These are phyloP conservation scores for Psococerastis gibbosa DNA, from an alignment of 2,888 invertebrate genomes.

Conservation along the genomic window DNA sequence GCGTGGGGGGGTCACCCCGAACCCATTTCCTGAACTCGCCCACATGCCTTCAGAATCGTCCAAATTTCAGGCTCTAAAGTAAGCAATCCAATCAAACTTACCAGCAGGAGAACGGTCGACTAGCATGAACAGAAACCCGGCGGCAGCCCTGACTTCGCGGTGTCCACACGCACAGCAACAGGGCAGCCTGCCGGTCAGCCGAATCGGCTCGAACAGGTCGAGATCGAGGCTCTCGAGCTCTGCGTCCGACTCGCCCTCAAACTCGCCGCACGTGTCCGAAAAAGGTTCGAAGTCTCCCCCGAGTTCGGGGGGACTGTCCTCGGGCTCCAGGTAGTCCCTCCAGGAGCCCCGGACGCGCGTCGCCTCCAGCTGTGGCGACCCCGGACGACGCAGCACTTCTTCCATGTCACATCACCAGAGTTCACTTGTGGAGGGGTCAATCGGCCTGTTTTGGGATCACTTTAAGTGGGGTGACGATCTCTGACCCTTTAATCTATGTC, in stretches of 20 bases:
- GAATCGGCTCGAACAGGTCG: conserved; percentile 42
- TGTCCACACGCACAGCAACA: conserved; percentile 14
- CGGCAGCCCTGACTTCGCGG: not conserved
- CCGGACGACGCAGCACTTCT: conserved; percentile 16
- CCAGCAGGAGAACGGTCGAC: conserved; percentile 9
- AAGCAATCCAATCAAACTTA: no score
- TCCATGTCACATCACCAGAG: not conserved
- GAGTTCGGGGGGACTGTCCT: conserved; percentile 26
- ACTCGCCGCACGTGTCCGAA: conserved; percentile 25
- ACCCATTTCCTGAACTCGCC: no score
- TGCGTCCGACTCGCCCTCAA: conserved; percentile 21
- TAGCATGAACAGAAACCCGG: conserved; percentile 7
- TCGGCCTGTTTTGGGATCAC: no score
- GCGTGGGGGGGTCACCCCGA: no score
- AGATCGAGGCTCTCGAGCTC: conserved; percentile 49
- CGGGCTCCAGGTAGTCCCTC: conserved; percentile 25
- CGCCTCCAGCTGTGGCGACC: conserved; percentile 19
- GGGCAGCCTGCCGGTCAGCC: conserved; percentile 23
- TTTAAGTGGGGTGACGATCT: no score
- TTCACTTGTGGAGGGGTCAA: no score
- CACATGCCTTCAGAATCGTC: no score
- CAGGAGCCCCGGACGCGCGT: conserved; percentile 22
- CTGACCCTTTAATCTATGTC: no score
- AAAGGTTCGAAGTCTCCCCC: conserved; percentile 37
- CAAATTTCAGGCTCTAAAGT: no score